Conservation (phyloP, 2,888 invertebrate species). For the Macropis europaea region DNA sequence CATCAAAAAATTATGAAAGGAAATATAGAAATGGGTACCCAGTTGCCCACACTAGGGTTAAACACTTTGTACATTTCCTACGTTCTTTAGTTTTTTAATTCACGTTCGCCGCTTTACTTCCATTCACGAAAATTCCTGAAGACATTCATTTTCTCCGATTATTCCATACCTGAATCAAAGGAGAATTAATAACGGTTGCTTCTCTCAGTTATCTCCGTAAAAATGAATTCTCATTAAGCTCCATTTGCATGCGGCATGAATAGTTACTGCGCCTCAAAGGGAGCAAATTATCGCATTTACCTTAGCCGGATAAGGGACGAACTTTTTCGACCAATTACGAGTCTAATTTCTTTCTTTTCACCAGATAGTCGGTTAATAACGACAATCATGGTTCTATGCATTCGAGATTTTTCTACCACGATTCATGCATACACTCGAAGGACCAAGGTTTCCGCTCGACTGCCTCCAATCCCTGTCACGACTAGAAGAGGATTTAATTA, state of each 20-base stretch:
- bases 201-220: too few species aligned
- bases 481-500: not conserved
- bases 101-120: not conserved
- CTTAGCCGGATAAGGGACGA: not conserved
- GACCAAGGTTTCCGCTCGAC: conserved; percentile 1
- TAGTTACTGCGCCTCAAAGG: not conserved
- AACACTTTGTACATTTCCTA: too few species aligned
- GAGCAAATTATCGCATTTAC: not conserved
- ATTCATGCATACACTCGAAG: not conserved
- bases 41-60: too few species aligned
- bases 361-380: not conserved
- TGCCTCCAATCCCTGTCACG: not conserved
- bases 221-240: not conserved
- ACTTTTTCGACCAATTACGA: not conserved
- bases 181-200: too few species aligned
- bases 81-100: not conserved
- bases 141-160: too few species aligned
- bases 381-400: not conserved
- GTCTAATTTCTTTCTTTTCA: not conserved
- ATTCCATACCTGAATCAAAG: not conserved
- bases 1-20: too few species aligned
- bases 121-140: not conserved
- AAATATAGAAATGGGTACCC: too few species aligned
- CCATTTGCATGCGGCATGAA: not conserved
- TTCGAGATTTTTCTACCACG: not conserved